Conservation (phyloP, 1,140 invertebrate species). For the Coenobita brevimanus region DNA sequence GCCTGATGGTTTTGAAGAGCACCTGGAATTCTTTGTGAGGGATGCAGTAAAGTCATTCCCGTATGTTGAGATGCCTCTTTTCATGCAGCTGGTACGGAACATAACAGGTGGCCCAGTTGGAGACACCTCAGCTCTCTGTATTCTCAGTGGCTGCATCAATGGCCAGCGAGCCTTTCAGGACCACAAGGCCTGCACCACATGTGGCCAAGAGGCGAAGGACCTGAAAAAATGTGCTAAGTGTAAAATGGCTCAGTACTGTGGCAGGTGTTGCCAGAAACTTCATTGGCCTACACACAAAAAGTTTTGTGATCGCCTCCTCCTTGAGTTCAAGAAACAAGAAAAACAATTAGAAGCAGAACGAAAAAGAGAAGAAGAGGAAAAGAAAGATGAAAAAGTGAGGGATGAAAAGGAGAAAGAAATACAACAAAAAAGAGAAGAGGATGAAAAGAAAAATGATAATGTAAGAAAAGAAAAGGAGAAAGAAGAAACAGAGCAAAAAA, state of each 20-base stretch:
- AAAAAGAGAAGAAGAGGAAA: conserved; percentile 37
- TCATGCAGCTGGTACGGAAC: conserved; percentile 73
- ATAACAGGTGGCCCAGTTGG: conserved; percentile 58
- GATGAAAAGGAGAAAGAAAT: background rate
- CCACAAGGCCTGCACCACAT: conserved; percentile 86
- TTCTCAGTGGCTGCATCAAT: conserved; percentile 90
- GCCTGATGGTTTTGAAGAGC: conserved; percentile 83
- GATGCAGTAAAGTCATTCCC: conserved; percentile 91
- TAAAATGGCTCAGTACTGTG: conserved; percentile 94
- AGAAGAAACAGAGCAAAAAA: too few relatives aligned
- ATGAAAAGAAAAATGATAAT: conserved; percentile 23
- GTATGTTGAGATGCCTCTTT: conserved; percentile 88
- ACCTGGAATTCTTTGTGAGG: conserved; percentile 86
- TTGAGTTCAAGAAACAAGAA: conserved; percentile 48
- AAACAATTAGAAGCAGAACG: conserved; percentile 33
- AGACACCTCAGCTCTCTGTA: conserved; percentile 78
- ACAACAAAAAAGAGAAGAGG: conserved; percentile 3
- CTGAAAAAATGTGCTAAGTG: conserved; percentile 93
- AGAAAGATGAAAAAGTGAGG: background rate
- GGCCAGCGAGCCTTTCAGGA: conserved; percentile 85
- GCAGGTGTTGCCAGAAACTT: conserved; percentile 92
- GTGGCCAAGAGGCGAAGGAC: conserved; percentile 82
- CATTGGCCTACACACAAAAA: conserved; percentile 99
- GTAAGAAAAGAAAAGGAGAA: too few relatives aligned
- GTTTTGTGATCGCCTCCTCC: conserved; percentile 74